Evolutionary conservation across 1,140 invertebrate genomes (phyloP), one percentile per base, ranked within the genome.

Genomic region (Phocides pigmalion): DNA sequence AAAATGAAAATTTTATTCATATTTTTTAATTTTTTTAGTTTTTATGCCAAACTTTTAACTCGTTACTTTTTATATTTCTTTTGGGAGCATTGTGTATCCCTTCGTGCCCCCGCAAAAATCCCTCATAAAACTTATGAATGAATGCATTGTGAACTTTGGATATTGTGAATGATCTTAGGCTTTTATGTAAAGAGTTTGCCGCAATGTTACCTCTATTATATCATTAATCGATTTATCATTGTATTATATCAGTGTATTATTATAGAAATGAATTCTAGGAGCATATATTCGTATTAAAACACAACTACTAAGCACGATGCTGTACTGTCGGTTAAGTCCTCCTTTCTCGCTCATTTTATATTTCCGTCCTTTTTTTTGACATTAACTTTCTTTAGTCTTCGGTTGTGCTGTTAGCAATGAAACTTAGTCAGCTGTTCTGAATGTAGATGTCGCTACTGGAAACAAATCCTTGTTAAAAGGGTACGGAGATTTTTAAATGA

Each of bases 261-360:
- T 46, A 32, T 56, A 56, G 20, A 61, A 47, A 61, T 15, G 15
- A 37, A 47, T 61, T 39, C 51, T 39, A 61, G 56, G 37, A 47
- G 25, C 42, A 58, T 41, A 42, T 54, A 54, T 9, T 61, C 35
- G 35, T 61, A 59, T 44, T 39, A n/a, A n/a, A n/a, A 47, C 44
- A 49, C 58, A 61, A 61, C 58, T 61, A 61, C 32, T 61, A 61
- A 49, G 58, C 58, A 61, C 58, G 49, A 61, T 59, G 44, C 58
- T 39, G 58, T 61, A 61, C 58, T 61, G 58, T 61, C 58, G 58
- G 58, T 37, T 61, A 61, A 61, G 58, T 37, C 58, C 44, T 61
- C 42, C 44, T 62, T 73, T 76, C 68, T 81, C 78, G 84, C 84
- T 87, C 84, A 87, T 79, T 84, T 68, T 81, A 72, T 80, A 62